Evolutionary conservation across 2,888 invertebrate genomes (phyloP), one percentile per base, ranked within the genome.

Genomic region (Conomelus anceps): DNA sequence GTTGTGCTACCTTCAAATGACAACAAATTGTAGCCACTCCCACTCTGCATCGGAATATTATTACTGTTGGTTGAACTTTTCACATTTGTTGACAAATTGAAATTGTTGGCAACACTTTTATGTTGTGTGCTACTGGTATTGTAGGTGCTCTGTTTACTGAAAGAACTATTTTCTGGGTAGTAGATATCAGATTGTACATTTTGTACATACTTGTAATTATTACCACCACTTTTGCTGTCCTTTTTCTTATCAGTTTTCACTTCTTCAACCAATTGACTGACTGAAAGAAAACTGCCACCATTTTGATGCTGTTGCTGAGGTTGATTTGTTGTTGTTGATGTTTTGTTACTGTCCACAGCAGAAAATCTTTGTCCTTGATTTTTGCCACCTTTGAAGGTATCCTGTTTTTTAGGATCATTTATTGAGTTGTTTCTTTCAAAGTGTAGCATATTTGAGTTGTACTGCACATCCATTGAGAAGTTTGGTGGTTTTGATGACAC

Each of bases 211-310:
- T 63, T 63, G 63, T 85, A 84, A 26, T 87, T 89, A 24, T 84
- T 85, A 20, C 29, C 22, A 89, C 88, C 89, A 63, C 88, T 89
- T 86, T 89, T 89, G 23, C 90, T 91, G 17, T 89, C 63, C n/a
- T 63, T 20, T 63, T 63, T 89, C 88, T 92, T 92, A 88, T 92
- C 91, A 22, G 91, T 90, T 84, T 89, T 90, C 13, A 87, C 90
- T 89, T 91, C 91, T 90, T 93, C 95, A 1, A 95, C 95, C n/a
- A 95, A 92, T 90, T 95, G 95, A 92, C 95, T 95, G 0, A 96
- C 95, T 0, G 95, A 95, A 11, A 95, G 92, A 90, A 95, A 95
- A 89, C 89, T 90, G 0, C 88, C 88, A 22, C 88, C 24, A 9
- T 88, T 90, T 63, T 90, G 89, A 11, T 88, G 86, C 29, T 89